Evolutionary conservation across 64 coral and sea anemone species (phyloP).

Genomic region (Dendronephthya gigantea): DNA sequence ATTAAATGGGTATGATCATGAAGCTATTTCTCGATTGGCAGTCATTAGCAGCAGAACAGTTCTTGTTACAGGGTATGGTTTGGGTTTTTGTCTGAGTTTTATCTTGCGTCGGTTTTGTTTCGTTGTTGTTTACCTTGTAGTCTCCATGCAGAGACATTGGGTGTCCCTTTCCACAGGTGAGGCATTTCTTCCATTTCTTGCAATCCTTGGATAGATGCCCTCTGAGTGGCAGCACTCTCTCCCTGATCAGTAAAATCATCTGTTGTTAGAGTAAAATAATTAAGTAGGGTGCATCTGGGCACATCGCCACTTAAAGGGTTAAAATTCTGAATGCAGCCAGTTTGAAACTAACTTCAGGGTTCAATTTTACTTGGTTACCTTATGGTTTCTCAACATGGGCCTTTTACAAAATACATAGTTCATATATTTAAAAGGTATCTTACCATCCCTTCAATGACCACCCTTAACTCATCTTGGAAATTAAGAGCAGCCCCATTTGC

Average conservation of each 20-base stretch:
- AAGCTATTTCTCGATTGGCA: background rate
- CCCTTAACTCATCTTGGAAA: background rate
- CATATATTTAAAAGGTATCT: too few relatives aligned
- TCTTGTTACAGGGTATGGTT: background rate
- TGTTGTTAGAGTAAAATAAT: too few relatives aligned
- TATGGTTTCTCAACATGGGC: too few relatives aligned
- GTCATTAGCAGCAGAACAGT: background rate
- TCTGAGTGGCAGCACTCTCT: too few relatives aligned
- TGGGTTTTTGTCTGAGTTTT: background rate
- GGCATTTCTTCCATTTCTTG: conserved; percentile 18
- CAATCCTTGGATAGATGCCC: conserved; percentile 20
- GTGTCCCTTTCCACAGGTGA: conserved; percentile 21
- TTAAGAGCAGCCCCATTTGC: background rate
- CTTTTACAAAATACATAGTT: too few relatives aligned
- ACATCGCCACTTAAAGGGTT: too few relatives aligned
- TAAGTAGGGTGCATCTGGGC: too few relatives aligned
- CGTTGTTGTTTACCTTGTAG: background rate
- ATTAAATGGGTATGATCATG: background rate
- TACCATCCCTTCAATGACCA: background rate
- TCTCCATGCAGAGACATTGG: conserved; percentile 27
- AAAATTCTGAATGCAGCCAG: too few relatives aligned
- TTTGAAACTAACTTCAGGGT: too few relatives aligned
- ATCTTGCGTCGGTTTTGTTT: background rate
- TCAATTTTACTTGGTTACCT: too few relatives aligned
- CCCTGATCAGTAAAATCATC: too few relatives aligned